Percentiles rank a stretch among this genome's conserved stretches.
These are phyloP conservation scores for Chaunax sp. DNA, from an alignment of 2,797 vertebrate genomes.

Conservation along the genomic window DNA sequence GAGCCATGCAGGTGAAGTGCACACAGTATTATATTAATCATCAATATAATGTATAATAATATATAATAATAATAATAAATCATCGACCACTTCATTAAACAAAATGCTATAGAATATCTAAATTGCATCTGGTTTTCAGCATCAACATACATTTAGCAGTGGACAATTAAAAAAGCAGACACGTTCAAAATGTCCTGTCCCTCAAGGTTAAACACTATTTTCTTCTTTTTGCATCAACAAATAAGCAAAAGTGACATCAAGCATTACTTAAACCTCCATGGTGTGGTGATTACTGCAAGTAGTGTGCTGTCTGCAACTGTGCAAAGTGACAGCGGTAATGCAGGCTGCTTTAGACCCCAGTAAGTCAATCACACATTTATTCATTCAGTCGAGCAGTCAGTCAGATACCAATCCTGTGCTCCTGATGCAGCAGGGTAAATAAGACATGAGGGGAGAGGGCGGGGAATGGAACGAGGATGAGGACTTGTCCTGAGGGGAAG, in stretches of 20 bases:
- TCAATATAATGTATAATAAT: too few species aligned
- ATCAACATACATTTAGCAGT: too few species aligned
- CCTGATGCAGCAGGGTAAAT: conserved; percentile 41
- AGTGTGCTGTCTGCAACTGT: background rate
- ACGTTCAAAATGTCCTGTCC: too few species aligned
- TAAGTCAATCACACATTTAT: conserved; percentile 22
- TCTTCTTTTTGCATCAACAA: too few species aligned
- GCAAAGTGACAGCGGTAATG: too few species aligned
- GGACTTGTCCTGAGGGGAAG: conserved; percentile 20
- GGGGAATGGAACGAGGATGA: conserved; percentile 15
- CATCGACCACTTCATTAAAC: too few species aligned
- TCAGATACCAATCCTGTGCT: background rate
- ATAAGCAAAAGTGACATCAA: too few species aligned
- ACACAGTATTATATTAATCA: background rate
- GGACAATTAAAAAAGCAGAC: too few species aligned
- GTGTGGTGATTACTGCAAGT: background rate
- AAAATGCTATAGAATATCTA: too few species aligned
- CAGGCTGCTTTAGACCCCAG: conserved; percentile 2
- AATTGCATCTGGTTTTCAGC: too few species aligned
- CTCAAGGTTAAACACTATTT: too few species aligned
- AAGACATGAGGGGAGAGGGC: conserved; percentile 36
- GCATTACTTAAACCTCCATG: background rate
- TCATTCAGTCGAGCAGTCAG: conserved; percentile 10
- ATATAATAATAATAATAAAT: too few species aligned
- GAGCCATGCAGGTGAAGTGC: background rate